Evolutionary conservation across 2,888 invertebrate genomes (phyloP).

Genomic region (Ethmia dodecea): DNA sequence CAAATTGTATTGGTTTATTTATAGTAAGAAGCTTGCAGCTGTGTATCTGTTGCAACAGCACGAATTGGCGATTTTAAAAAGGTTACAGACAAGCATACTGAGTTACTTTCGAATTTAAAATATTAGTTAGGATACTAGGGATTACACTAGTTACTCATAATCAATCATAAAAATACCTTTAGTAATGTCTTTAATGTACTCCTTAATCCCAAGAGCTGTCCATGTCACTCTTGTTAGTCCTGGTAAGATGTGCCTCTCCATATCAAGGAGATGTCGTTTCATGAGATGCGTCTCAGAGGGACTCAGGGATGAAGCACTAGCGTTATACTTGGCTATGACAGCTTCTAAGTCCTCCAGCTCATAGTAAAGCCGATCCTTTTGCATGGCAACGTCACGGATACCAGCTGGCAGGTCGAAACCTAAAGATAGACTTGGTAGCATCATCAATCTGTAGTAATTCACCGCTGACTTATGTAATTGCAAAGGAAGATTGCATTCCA

Average conservation of each 20-base stretch:
- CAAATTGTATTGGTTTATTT: neutral
- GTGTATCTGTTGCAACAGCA: too few species aligned
- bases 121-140: too few species aligned
- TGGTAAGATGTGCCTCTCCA: conserved; percentile 87
- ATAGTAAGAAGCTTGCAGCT: too few species aligned
- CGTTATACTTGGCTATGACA: conserved; percentile 82
- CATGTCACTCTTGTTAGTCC: conserved; percentile 91
- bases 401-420: conserved; percentile 64
- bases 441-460: too few species aligned
- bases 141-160: too few species aligned
- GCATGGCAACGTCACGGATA: conserved; percentile 76
- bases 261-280: conserved; percentile 81
- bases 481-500: too few species aligned
- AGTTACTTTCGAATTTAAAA: too few species aligned
- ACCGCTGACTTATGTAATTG: too few species aligned
- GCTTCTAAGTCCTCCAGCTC: conserved; percentile 79
- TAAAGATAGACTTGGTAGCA: conserved; percentile 22
- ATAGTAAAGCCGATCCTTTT: conserved; percentile 79
- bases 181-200: conserved; percentile 78
- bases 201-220: conserved; percentile 89
- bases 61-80: too few species aligned
- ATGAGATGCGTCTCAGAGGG: conserved; percentile 85
- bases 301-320: conserved; percentile 80
- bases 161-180: too few species aligned
- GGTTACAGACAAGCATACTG: too few species aligned